phyloP scores from a whole-genome alignment of 2,113 vertebrate species.

The Argyrosomus japonicus region DNA sequence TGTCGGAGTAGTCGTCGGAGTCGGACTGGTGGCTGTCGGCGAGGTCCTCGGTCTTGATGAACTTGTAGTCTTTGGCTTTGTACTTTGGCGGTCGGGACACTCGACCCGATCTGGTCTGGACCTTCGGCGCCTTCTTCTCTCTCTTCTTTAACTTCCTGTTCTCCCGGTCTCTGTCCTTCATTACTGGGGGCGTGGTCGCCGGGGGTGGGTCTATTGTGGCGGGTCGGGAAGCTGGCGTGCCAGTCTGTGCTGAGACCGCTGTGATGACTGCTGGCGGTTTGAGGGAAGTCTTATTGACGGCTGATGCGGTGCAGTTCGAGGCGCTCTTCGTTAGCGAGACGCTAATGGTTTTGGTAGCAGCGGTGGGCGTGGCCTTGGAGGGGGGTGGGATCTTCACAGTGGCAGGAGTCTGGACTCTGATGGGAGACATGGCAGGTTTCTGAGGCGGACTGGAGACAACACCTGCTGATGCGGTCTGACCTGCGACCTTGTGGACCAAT shows the following conservation, averaged over 20 bases:
- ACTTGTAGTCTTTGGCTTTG: slow-evolving; percentile 97
- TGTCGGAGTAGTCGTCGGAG: slow-evolving; percentile 97
- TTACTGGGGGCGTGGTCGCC: background rate
- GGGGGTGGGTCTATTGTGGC: background rate
- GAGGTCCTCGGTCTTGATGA: slow-evolving; percentile 95
- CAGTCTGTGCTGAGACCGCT: background rate
- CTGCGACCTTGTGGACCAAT: slow-evolving; percentile 76
- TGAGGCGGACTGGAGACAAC: background rate
- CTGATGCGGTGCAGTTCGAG: background rate
- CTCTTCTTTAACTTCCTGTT: slow-evolving; percentile 82
- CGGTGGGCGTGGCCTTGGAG: slow-evolving; percentile 12
- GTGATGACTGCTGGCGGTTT: slow-evolving; percentile 1
- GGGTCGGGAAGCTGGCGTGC: background rate
- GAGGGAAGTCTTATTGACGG: slow-evolving; percentile 4
- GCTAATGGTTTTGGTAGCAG: slow-evolving; percentile 26
- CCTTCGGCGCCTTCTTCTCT: slow-evolving; percentile 87
- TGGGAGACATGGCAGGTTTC: slow-evolving; percentile 33
- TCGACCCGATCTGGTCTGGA: slow-evolving; percentile 94
- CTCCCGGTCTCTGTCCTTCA: slow-evolving; percentile 64
- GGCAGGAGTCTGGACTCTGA: slow-evolving; percentile 31
- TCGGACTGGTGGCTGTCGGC: slow-evolving; percentile 92
- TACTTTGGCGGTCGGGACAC: slow-evolving; percentile 95
- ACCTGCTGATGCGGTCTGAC: slow-evolving; percentile 10
- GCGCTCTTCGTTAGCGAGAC: slow-evolving; percentile 35
- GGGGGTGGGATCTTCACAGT: background rate